Conservation (phyloP, 2,797 vertebrate genomes). For the Falco cherrug region DNA sequence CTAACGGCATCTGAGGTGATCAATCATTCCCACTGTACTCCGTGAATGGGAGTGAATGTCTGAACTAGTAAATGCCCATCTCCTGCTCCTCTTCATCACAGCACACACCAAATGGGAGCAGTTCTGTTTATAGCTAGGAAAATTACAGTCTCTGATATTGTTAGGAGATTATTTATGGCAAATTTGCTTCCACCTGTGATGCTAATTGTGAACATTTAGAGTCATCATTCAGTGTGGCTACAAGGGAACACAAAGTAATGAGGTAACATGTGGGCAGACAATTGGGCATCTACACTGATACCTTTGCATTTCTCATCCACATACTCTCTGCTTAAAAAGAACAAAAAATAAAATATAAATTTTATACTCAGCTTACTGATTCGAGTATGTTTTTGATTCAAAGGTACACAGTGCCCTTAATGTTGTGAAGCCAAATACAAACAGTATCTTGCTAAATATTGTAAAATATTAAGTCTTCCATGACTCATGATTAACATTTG, state of each 20-base stretch:
- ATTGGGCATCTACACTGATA: not conserved
- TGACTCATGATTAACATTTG: not conserved
- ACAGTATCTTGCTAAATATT: not conserved
- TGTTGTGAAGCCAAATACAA: not conserved
- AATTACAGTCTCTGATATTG: constrained; percentile 16
- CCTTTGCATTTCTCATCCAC: not conserved
- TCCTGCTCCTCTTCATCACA: not conserved
- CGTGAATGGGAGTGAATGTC: not conserved
- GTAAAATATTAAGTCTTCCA: not conserved
- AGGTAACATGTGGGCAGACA: not conserved
- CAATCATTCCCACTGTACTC: not conserved
- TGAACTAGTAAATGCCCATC: not conserved
- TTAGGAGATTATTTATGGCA: constrained; percentile 54
- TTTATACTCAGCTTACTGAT: not conserved
- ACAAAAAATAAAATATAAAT: not conserved
- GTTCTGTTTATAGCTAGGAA: not conserved
- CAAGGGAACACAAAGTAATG: not conserved
- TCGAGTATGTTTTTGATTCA: not conserved
- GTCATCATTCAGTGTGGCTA: not conserved
- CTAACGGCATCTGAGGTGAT: not conserved
- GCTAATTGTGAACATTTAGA: not conserved
- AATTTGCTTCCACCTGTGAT: constrained; percentile 49
- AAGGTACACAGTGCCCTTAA: not conserved
- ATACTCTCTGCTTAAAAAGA: not conserved
- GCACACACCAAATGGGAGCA: not conserved